phyloP scores from a whole-genome alignment of 1,140 invertebrate genomes.

The Musca domestica region DNA sequence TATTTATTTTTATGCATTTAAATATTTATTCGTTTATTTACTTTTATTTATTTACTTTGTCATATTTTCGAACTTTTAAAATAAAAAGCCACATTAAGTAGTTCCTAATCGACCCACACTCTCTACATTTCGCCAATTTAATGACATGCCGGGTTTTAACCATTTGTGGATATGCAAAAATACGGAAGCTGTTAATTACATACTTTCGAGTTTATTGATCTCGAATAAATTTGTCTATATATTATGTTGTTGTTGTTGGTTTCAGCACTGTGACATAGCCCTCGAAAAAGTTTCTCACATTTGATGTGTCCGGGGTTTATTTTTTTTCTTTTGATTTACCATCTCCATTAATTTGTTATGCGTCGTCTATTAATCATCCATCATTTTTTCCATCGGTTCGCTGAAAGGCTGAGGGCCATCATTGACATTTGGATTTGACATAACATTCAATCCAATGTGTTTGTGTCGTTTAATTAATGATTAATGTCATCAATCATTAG shows the following conservation, averaged over 20 bases:
- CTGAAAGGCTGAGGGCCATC: background rate
- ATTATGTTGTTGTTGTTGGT: conserved; percentile 10
- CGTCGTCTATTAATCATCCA: too few species aligned
- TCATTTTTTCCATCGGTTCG: background rate
- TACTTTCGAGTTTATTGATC: conserved; percentile 23
- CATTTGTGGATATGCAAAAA: background rate
- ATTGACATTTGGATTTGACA: conserved; percentile 27
- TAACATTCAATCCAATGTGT: conserved; percentile 15
- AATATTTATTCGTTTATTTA: background rate
- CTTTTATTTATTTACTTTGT: too few species aligned
- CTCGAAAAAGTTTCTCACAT: conserved; percentile 14
- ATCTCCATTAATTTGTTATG: conserved; percentile 11
- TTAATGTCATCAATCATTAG: conserved; percentile 13
- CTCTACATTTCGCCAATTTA: background rate
- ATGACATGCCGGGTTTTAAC: background rate
- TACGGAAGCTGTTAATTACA: conserved; percentile 27
- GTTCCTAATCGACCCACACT: background rate
- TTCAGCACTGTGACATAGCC: background rate
- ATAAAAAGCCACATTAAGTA: background rate
- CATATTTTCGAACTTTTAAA: background rate
- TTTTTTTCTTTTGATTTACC: conserved; percentile 14
- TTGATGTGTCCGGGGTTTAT: conserved; percentile 19
- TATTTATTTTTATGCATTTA: background rate
- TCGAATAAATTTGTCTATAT: background rate
- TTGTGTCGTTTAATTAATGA: conserved; percentile 20